Base-by-base conservation (phyloP, 2,797 vertebrate genomes). In the Melanotaenia nigrans region DNA sequence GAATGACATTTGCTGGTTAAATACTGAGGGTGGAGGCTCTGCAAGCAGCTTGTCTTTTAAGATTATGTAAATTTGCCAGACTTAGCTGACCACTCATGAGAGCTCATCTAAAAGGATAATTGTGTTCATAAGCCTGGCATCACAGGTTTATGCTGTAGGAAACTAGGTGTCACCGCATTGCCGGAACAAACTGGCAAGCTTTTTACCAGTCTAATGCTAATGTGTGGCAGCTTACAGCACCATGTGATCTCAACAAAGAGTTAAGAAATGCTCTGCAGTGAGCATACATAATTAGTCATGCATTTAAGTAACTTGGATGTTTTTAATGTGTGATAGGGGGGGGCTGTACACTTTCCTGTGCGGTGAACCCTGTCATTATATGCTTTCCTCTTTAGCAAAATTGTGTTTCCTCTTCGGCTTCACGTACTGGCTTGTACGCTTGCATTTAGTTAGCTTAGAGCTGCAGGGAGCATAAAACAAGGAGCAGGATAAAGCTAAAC, bases 21-120 rank as follows among this genome's bases (percentile, higher is more conserved):
- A 85, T 64, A 61, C 59, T 49, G 45, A 74, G 72, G 77, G 42
- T 80, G 45, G 56, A 71, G 55, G 45, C 38, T 57, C 61, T 47
- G 56, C 25, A 53, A 71, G 32, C 20, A 71, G 58, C 45, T 68
- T 45, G 79, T 90, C 82, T 81, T 55, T 63, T 56, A 25, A 80
- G 76, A 81, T 72, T 53, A 84, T 56, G 72, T 85, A 90, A 91
- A 91, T 86, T 79, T 82, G 2, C 80, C 76, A 67, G 67, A 76
- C 59, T 78, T 57, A 82, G 70, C n/a, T 85, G 72, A 70, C 49
- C 70, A 47, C 47, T 68, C 71, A 71, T 54, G n/a, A 68, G 54
- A 62, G 62, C 49, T 35, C 75, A 70, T 77, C 30, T 74, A 24
- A 82, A 75, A 79, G 49, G 45, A 86, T 49, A 58, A 58, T n/a